These are phyloP conservation scores for Mus spicilegus DNA, from an alignment of 2,113 vertebrate species.

Conservation along the genomic window DNA sequence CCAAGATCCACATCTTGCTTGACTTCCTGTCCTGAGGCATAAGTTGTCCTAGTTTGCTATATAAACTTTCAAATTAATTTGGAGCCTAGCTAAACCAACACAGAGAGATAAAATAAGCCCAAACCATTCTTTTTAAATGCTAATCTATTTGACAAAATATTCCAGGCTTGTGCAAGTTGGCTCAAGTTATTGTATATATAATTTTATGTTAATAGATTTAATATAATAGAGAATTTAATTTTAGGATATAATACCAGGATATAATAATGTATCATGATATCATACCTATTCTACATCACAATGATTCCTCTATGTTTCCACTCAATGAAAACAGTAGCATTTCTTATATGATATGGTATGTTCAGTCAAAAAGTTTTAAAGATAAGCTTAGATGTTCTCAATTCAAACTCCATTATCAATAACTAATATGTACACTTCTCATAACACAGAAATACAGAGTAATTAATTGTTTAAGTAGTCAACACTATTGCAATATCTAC, in stretches of 20 bases:
- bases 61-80: conserved; percentile 73
- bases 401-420: conserved; percentile 7
- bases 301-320: background rate
- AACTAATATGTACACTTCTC: background rate
- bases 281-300: background rate
- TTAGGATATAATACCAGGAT: background rate
- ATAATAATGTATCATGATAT: background rate
- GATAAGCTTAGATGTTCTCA: background rate
- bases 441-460: background rate
- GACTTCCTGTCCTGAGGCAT: conserved; percentile 16
- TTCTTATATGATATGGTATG: background rate
- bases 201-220: conserved; percentile 24
- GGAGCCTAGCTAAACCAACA: conserved; percentile 39
- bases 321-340: background rate
- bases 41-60: conserved; percentile 56
- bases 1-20: conserved; percentile 34
- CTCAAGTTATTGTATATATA: background rate
- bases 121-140: conserved; percentile 38
- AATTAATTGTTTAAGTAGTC: background rate
- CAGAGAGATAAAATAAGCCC: conserved; percentile 38
- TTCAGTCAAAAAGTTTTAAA: background rate
- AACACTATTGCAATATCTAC: background rate
- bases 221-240: background rate
- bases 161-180: background rate
- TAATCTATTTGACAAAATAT: conserved; percentile 54